phyloP scores from a whole-genome alignment of 2,888 invertebrate species.

The Chamaedrilus cognettii region DNA sequence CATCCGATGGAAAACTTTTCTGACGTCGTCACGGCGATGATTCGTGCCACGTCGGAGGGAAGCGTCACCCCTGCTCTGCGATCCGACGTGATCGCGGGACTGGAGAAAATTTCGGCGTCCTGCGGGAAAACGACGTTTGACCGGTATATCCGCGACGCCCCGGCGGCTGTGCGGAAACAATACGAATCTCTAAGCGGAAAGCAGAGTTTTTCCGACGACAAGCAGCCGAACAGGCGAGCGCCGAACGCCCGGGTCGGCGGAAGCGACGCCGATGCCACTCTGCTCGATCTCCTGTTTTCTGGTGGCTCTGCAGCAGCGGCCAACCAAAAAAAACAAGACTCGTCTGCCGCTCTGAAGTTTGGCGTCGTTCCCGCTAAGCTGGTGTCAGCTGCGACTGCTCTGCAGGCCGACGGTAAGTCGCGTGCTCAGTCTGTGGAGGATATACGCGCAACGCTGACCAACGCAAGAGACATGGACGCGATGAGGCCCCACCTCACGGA shows the following conservation, averaged over 20 bases:
- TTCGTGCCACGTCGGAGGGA: no score
- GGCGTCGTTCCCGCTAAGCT: conserved; percentile 61
- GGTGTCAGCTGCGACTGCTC: conserved; percentile 57
- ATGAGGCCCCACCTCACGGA: conserved; percentile 69
- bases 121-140: conserved; percentile 12
- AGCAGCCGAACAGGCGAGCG: not conserved
- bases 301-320: no score
- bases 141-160: not conserved
- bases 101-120: conserved; percentile 1
- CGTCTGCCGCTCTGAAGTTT: conserved; percentile 43
- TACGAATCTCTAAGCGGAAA: not conserved
- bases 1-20: not conserved
- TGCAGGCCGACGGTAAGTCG: conserved; percentile 66
- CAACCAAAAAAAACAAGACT: no score
- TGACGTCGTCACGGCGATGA: conserved; percentile 1
- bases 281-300: not conserved
- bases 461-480: conserved; percentile 44
- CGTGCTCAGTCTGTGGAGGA: conserved; percentile 67
- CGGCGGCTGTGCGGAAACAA: not conserved
- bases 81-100: not conserved
- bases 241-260: not conserved
- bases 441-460: conserved; percentile 64
- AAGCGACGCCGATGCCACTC: not conserved
- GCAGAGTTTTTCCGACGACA: not conserved
- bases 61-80: conserved; percentile 2